phyloP scores from a whole-genome alignment of 2,888 invertebrate species.

The Frankliniella intonsa region DNA sequence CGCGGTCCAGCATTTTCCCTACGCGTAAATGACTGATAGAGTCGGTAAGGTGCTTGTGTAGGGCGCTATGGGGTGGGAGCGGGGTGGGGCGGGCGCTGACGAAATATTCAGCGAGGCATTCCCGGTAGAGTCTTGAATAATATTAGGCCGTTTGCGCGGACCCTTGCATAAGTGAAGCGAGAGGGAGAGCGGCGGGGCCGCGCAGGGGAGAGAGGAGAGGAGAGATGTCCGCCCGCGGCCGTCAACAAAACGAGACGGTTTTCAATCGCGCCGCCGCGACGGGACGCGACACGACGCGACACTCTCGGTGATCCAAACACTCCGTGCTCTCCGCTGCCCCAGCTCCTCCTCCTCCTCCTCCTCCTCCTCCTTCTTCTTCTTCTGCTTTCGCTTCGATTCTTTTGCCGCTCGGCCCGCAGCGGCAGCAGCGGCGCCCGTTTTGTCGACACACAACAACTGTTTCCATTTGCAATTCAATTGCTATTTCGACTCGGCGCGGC shows the following conservation, averaged over 20 bases:
- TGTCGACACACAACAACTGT: constrained; percentile 16
- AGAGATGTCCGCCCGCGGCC: not conserved
- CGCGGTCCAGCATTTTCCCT: no score
- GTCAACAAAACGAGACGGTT: no score
- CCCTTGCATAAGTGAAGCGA: not conserved
- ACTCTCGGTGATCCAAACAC: constrained; percentile 6
- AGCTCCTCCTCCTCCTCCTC: not conserved
- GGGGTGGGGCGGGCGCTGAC: not conserved
- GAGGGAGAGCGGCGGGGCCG: not conserved
- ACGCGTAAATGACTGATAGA: no score
- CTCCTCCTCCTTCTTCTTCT: not conserved
- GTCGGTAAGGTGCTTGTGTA: no score
- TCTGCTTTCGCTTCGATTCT: not conserved
- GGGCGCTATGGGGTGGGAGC: no score
- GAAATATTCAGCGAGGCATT: not conserved
- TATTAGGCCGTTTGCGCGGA: not conserved
- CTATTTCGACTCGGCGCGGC: constrained; percentile 18
- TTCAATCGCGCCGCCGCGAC: not conserved
- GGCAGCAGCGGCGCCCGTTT: not conserved
- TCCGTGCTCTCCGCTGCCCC: not conserved
- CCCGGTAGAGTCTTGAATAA: not conserved
- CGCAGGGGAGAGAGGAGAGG: not conserved
- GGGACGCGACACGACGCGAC: not conserved
- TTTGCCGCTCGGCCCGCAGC: no score
- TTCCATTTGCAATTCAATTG: constrained; percentile 27